Base-by-base conservation (phyloP, 2,888 invertebrate species). In the Camponotus fellah region DNA sequence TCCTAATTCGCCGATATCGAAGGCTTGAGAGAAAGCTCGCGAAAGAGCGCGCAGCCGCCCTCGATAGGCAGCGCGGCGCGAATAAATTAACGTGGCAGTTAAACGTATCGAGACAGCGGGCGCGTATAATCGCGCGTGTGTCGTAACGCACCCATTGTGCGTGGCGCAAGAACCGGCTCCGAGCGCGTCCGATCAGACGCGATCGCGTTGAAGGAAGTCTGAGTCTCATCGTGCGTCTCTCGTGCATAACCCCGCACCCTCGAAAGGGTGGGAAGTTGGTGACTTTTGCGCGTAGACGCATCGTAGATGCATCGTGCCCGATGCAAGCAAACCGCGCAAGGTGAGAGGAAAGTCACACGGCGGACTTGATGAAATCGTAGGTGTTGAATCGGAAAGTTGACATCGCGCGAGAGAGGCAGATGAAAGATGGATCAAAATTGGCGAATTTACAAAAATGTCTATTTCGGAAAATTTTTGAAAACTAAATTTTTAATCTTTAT, bases 71-170 rank as follows among this genome's bases (percentile, higher is more conserved):
- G 86, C 90, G 88, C 89, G 87, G 83, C 79, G 86, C 81, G 92
- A 92, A 92, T 92, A 92, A 92, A 92, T 92, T 92, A 92, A 91
- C 90, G 85, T 88, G 90, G 86, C 92, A 85, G 91, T 89, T 89
- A 87, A 90, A 87, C 88, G 87, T 89, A 87, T 88, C 87, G 86
- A 85, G 76, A 82, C 83, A 79, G 76, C 86, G 84, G 85, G 83
- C 88, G 84, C 69, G 86, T 89, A 87, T 89, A 89, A 91, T 91
- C 89, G 86, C 85, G 85, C 88, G 85, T 66, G 71, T 92, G 92
- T 92, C 90, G 92, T 89, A 92, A 92, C 89, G 88, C 85, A 86
- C 87, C 91, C 91, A 92, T 92, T 92, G 92, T 92, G 87, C 87
- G 87, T 91, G 82, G 87, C 87, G 84, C 82, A 84, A 84, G 84